Conservation (phyloP, 2,113 vertebrate species). For the Papio anubis region DNA sequence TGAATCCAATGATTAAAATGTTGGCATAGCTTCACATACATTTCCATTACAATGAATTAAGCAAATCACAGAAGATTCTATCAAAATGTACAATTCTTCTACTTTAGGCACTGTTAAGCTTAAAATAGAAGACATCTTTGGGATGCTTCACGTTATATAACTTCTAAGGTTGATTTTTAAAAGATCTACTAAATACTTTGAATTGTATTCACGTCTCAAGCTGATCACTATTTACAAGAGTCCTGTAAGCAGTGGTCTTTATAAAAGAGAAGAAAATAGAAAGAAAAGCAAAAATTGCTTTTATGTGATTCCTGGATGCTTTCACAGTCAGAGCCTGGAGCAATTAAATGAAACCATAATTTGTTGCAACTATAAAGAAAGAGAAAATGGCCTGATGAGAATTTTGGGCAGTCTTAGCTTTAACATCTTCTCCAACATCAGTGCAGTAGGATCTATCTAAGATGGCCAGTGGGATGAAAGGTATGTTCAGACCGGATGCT, state of each 20-base stretch:
- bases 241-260: not conserved
- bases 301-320: not conserved
- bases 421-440: not conserved
- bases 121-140: not conserved
- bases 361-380: not conserved
- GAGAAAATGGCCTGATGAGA: not conserved
- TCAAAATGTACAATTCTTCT: not conserved
- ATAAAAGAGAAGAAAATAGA: not conserved
- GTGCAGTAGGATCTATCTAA: too few species aligned
- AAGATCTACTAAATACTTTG: not conserved
- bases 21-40: not conserved
- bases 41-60: constrained; percentile 14
- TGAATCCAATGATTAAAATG: not conserved
- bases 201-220: not conserved
- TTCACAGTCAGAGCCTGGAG: not conserved
- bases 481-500: not conserved
- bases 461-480: not conserved
- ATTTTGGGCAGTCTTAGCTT: not conserved
- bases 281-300: not conserved
- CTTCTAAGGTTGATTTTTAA: not conserved
- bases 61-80: not conserved
- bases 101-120: not conserved
- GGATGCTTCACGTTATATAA: not conserved
- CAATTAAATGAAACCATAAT: not conserved
- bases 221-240: not conserved